Evolutionary conservation across 2,888 invertebrate species (phyloP), one percentile per base, ranked within the genome.

Genomic region (Abrostola tripartita): DNA sequence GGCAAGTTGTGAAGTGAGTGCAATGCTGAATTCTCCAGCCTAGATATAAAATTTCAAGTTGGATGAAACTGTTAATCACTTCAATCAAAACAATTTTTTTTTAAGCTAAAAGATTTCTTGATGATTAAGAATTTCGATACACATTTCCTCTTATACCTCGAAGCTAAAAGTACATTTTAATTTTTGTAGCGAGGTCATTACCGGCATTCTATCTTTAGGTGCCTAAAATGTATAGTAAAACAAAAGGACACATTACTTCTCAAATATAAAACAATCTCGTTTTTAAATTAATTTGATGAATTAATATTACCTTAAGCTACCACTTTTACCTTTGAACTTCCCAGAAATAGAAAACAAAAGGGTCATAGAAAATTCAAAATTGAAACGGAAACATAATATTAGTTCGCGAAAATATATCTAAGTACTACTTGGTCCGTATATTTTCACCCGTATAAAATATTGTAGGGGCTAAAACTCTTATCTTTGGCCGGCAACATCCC

Each of bases 401-500:
- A 10, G 8, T 35, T 11, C 12, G 38, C 14, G 36, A 52, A 58
- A 42, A 52, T 11, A 42, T 50, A 37, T 53, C 9, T 47, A 50
- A 54, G n/a, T 37, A 54, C 41, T 56, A 47, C 10, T 8, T 58
- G 61, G 52, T 50, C 24, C 41, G 11, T 52, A 59, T n/a, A 62
- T 68, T 53, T 68, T 44, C n/a, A 40, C 8, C 37, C 11, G 5
- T 24, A n/a, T 11, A 56, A 51, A 59, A 14, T 6, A 38, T 53
- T 35, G 14, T 7, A 14, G 37, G 12, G 37, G 9, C 6, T 14
- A 4, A 36, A 24, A 47, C 14, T 35, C 53, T 71, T 64, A 64
- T 71, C 59, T 41, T 37, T 35, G 36, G 12, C 42, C 11, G 53
- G 35, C 9, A 62, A 69, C 53, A 44, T 42, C 37, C 41, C 49